Percentiles rank a stretch among this genome's conserved stretches.
Conservation (phyloP, 2,888 invertebrate species). For the Timema podura region DNA sequence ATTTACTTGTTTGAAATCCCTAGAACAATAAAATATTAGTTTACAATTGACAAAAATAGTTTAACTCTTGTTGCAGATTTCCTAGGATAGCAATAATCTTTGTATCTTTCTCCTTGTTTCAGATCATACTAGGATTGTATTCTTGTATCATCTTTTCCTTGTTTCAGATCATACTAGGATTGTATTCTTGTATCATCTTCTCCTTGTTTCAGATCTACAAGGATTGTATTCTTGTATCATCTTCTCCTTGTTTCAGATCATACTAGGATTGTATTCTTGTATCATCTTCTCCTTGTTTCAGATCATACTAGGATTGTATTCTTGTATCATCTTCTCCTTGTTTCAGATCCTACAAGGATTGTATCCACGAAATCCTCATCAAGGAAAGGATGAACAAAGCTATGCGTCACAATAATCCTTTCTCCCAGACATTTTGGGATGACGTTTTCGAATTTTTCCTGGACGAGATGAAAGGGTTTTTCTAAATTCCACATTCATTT, state of each 20-base stretch:
- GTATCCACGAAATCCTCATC: background rate
- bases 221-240: too few relatives aligned
- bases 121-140: background rate
- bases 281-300: background rate
- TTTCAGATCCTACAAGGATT: background rate
- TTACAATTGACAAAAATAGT: too few relatives aligned
- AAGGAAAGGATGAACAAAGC: background rate
- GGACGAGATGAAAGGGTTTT: background rate
- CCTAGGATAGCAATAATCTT: too few relatives aligned
- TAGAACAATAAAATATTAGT: too few relatives aligned
- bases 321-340: too few relatives aligned
- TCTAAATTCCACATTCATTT: background rate
- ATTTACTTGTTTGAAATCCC: too few relatives aligned
- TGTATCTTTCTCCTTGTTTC: background rate
- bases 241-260: background rate
- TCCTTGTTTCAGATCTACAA: background rate
- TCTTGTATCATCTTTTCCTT: too few relatives aligned
- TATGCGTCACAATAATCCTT: background rate
- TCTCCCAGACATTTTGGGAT: constrained; percentile 4
- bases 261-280: background rate
- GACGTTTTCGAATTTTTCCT: too few relatives aligned
- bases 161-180: background rate
- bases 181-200: too few relatives aligned
- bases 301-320: background rate
- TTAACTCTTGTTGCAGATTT: too few relatives aligned